Evolutionary conservation across 2,113 vertebrate genomes (phyloP), one percentile per base, ranked within the genome.

Genomic region (Megaleporinus macrocephalus): DNA sequence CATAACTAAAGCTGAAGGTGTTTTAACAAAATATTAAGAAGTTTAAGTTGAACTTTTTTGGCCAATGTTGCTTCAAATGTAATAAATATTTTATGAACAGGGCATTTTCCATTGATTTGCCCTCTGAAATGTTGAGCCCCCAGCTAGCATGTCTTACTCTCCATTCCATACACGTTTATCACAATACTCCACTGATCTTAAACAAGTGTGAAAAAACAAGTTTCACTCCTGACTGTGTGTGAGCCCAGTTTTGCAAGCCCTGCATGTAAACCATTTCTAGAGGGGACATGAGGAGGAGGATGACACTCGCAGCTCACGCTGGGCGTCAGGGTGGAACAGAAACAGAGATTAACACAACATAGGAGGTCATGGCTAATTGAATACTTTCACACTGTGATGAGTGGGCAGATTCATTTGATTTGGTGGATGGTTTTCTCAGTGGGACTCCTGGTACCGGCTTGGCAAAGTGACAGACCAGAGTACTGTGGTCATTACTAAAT

Each of bases 351-450:
- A 78, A 49, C 27, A 68, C 27, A 51, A 63, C 27, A 24, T 36
- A 29, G 29, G 49, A 55, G 16, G 30, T 41, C 22, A 53, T 55
- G 49, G 33, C 22, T 69, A 55, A 68, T 26, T 78, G 29, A 27
- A 68, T 78, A 41, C 75, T 66, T 63, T 51, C 29, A 74, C 61
- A 69, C 41, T 41, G 61, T 1, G 62, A 78, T 53, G 76, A 53
- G 18, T 41, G 26, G 29, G 47, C 41, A 66, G 18, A 49, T 44
- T 44, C 41, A 20, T 73, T 51, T 65, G 22, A 61, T 65, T 53
- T 81, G 29, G 29, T 65, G 71, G 79, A 55, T 65, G 9, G 29
- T 51, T 80, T 49, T 51, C 69, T 33, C 13, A 33, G 1, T 16
- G 13, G 0, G 44, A 18, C 11, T 18, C 27, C 51, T n/a, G 10